Evolutionary conservation across 2,113 vertebrate genomes (phyloP), one percentile per base, ranked within the genome.

Genomic region (Tenrec ecaudatus): DNA sequence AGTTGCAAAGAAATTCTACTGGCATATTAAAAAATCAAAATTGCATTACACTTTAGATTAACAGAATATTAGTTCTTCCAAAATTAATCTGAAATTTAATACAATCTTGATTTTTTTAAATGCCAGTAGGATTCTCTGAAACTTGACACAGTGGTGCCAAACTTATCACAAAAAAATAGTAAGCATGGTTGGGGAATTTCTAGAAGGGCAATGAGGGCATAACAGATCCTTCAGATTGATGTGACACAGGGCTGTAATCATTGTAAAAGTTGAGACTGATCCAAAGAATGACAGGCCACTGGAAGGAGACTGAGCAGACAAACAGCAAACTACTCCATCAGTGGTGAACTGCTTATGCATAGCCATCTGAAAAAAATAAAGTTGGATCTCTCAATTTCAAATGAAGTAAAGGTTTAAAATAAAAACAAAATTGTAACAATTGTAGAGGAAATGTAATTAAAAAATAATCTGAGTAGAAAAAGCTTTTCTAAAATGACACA

Each of bases 71-170:
- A 82, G 38, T 82, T 88, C 19, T 75, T 43, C 73, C 73, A 66
- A 92, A 92, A 57, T 57, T 92, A 66, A 82, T 68, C 19, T 77
- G 82, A 88, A 47, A 77, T 93, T 3, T 69, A 88, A 53, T n/a
- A 27, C 2, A 25, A 92, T 82, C 31, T 25, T 75, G 68, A 75
- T 31, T 87, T 88, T 36, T 88, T n/a, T 76, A 82, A 83, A 83
- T 83, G 36, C 79, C 69, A 82, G 53, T 1, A 66, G 14, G 14
- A 69, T 88, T 93, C 43, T 82, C 25, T 78, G 43, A 58, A 77
- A 83, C 16, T 40, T 40, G 25, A 86, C 43, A 58, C 47, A 10
- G 47, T 53, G 47, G 47, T 53, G 47, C 9, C 4, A 77, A 93
- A 88, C 15, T n/a, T 36, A 86, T 33, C 82, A 11, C 68, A 60